Percentiles rank a stretch among this genome's conserved stretches.
These are phyloP conservation scores for Barnardius zonarius DNA, from an alignment of 2,113 vertebrate species.

Conservation along the genomic window DNA sequence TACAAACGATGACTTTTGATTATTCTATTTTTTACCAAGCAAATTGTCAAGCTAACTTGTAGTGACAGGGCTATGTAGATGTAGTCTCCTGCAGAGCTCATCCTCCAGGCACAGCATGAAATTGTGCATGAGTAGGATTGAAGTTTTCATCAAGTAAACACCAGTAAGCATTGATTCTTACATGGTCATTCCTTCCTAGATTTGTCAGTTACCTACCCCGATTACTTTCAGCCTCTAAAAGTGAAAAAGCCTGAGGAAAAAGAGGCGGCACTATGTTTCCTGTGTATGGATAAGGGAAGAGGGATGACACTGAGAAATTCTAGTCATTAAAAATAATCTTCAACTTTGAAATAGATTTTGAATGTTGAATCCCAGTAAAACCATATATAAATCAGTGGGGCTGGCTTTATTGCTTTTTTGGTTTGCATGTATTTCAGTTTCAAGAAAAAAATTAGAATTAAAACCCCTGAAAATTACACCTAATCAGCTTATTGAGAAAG, in stretches of 20 bases:
- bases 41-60: background rate
- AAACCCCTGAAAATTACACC: background rate
- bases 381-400: background rate
- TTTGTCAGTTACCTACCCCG: background rate
- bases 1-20: background rate
- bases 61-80: background rate
- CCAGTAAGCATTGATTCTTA: background rate
- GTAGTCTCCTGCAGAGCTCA: background rate
- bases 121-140: background rate
- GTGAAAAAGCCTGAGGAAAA: background rate
- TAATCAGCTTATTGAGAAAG: constrained; percentile 11
- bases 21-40: background rate
- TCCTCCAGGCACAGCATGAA: background rate
- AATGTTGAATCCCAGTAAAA: background rate
- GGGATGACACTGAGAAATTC: background rate
- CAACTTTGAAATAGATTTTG: background rate
- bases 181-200: background rate
- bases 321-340: background rate
- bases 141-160: background rate
- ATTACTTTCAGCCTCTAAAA: background rate
- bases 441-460: background rate
- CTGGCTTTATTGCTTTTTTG: background rate
- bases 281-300: background rate
- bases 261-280: accelerated
- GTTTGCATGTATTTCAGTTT: background rate